phyloP scores from a whole-genome alignment of 2,797 vertebrate species.

The Dromococcyx pavoninus region DNA sequence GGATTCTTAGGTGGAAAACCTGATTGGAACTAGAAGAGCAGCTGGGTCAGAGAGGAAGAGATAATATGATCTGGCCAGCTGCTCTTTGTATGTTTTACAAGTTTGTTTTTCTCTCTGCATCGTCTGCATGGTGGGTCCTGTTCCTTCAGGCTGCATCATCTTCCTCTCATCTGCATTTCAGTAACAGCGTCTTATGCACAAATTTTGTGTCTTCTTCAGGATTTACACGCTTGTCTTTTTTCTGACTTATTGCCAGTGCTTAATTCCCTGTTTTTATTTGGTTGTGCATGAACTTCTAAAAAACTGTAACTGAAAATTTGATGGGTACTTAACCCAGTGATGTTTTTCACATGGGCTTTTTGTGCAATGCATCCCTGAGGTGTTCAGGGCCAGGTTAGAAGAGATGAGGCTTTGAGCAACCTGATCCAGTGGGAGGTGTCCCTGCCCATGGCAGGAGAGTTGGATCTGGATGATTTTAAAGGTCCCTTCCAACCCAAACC shows the following conservation, averaged over 20 bases:
- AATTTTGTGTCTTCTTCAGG: neutral
- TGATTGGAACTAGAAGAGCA: neutral
- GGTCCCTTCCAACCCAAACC: no score
- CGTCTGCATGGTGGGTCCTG: neutral
- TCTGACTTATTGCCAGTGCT: neutral
- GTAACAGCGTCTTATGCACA: neutral
- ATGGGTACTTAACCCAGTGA: neutral
- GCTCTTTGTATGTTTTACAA: neutral
- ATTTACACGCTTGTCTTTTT: neutral
- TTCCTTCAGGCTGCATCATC: neutral
- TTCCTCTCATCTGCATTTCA: neutral
- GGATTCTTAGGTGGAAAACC: neutral
- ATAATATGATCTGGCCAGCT: fast-evolving
- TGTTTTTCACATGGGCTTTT: neutral
- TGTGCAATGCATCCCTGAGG: no score
- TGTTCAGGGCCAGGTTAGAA: no score
- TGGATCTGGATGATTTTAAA: no score
- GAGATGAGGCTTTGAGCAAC: no score
- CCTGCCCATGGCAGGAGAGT: no score
- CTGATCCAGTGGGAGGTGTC: no score
- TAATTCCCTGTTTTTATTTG: neutral
- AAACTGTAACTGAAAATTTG: neutral
- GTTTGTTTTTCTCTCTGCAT: neutral
- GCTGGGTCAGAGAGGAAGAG: neutral
- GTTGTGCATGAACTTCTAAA: neutral